Base-by-base conservation (phyloP, 2,888 invertebrate species). In the Endotricha flammealis region DNA sequence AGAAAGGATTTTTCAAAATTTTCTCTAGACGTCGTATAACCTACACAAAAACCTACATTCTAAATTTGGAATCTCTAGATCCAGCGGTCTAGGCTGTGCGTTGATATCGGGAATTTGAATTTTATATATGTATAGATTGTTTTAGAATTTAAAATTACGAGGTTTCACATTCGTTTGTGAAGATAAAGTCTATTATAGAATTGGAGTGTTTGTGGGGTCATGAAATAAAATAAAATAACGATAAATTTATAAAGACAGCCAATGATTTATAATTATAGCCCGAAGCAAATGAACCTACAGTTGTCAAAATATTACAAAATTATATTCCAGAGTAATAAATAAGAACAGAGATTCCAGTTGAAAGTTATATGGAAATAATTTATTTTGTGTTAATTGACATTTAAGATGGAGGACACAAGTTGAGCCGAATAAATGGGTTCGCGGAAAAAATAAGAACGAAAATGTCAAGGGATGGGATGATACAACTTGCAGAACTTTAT, bases 311-410 rank as follows among this genome's bases (percentile, higher is more conserved):
- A 24, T 13, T 13, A 20, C 20, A 29, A 40, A 40, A 40, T 40
- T 24, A 14, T 32, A 40, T 40, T 7, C 20, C 36, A 33, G 35
- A 28, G 24, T 32, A 31, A 29, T 14, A 8, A 37, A 30, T 28
- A 32, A 36, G 23, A 25, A 12, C 28, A 29, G 29, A 36, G 28
- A 34, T 36, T 22, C 39, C 36, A 35, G 25, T 39, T 25, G 17
- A 33, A 38, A 27, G 17, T 14, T 25, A 7, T 12, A 27, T 25
- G 27, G 17, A 13, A 12, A 16, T 33, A 33, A 33, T 33, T 33
- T 33, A 33, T 24, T 25, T 10, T 56, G 62, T 44, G 40, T 51
- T 65, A 67, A 70, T 71, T 70, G 64, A 66, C 69, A 65, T 71
- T 70, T 57, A 61, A 63, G 63, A 59, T 52, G 46, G 61, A 59